phyloP scores from a whole-genome alignment of 2,113 vertebrate genomes.

The Mustelus asterias region DNA sequence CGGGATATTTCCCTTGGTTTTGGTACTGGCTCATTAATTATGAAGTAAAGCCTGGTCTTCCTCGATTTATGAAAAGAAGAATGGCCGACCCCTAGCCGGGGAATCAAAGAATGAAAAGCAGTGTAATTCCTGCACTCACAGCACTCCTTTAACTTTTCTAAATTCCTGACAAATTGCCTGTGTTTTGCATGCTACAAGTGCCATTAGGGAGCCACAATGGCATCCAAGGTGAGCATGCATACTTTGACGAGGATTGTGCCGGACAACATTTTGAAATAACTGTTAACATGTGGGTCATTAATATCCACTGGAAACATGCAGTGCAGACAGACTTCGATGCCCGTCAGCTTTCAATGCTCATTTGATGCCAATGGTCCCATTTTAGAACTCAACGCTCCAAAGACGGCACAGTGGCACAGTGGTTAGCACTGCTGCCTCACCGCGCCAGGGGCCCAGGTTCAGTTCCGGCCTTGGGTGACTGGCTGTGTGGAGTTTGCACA shows the following conservation, averaged over 20 bases:
- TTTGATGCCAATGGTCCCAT: not conserved
- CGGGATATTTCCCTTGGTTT: not conserved
- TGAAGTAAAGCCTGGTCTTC: not conserved
- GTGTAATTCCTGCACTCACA: not conserved
- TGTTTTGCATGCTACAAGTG: not conserved
- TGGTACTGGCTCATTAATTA: not conserved
- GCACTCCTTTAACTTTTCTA: not conserved
- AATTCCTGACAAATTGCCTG: not conserved
- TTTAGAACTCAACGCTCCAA: not conserved
- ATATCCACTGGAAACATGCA: not conserved
- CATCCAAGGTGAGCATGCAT: not conserved
- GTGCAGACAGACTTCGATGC: not conserved
- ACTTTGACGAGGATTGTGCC: not conserved
- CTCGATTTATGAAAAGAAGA: too few relatives aligned
- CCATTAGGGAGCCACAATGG: not conserved
- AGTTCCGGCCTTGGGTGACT: too few relatives aligned
- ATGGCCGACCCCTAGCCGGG: not conserved
- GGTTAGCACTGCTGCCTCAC: too few relatives aligned
- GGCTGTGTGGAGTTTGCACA: too few relatives aligned
- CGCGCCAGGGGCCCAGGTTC: too few relatives aligned
- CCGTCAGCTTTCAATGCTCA: not conserved
- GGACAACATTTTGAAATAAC: not conserved
- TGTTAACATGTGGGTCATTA: not conserved
- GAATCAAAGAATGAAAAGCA: not conserved
- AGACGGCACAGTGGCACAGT: too few relatives aligned